These are phyloP conservation scores for Chaetodon auriga DNA, from an alignment of 2,113 vertebrate species.

Conservation along the genomic window DNA sequence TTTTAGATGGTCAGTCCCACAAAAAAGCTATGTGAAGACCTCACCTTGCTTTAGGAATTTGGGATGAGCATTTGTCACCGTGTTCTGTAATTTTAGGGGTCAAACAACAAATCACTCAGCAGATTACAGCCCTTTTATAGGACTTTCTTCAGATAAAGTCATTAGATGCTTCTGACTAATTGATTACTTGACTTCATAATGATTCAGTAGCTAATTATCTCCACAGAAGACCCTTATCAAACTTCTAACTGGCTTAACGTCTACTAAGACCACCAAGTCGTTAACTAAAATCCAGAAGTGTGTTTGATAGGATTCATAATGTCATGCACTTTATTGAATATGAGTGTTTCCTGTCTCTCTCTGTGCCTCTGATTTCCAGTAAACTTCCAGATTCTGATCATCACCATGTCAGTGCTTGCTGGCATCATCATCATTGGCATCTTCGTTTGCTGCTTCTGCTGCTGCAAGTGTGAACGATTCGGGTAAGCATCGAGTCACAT, in stretches of 20 bases:
- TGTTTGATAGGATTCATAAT: neutral
- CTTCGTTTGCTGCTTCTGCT: slow-evolving; percentile 88
- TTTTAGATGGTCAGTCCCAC: neutral
- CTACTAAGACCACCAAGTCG: neutral
- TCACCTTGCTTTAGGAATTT: neutral
- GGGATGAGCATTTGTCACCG: no score
- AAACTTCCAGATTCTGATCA: slow-evolving; percentile 95
- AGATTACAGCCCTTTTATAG: neutral
- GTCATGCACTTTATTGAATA: neutral
- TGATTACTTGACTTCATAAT: neutral
- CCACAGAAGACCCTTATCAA: neutral
- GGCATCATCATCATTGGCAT: slow-evolving; percentile 85
- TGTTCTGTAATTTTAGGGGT: neutral
- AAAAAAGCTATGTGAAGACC: neutral
- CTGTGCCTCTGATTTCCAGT: slow-evolving; percentile 81
- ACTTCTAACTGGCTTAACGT: neutral
- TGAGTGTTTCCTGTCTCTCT: neutral
- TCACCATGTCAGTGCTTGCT: slow-evolving; percentile 89
- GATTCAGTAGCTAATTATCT: neutral
- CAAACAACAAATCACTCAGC: neutral
- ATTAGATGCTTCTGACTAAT: neutral
- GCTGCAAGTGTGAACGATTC: slow-evolving; percentile 85
- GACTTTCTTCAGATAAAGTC: neutral
- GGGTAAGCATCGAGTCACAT: slow-evolving; percentile 79
- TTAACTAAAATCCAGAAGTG: neutral